Evolutionary conservation across 2,113 vertebrate genomes (phyloP), one percentile per base, ranked within the genome.

Genomic region (Lampris incognitus): DNA sequence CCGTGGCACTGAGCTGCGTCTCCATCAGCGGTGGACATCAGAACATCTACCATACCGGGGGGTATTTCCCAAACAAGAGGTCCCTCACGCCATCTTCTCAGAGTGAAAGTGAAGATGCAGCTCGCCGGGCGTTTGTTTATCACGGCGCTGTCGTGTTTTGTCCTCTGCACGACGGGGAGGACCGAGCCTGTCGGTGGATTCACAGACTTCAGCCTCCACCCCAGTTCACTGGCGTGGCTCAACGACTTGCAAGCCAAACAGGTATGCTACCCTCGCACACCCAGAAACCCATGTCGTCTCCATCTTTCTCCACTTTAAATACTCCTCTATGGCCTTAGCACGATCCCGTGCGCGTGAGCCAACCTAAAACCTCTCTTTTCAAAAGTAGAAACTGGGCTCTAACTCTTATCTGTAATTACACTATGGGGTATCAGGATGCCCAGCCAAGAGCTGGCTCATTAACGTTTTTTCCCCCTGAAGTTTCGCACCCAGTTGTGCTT

Each of bases 131-230:
- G 71, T 3, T 5, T 82, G 42, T 85, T 79, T 13, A 13, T 84
- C 41, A 44, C 83, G 59, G 70, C 61, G 40, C 46, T 91, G 54
- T 49, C 84, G 52, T 87, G 66, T 62, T 74, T 86, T 49, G 40
- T 69, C 4, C 55, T 62, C 37, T 73, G 58, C 67, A 48, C 37
- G 10, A 75, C 41, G 0, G 63, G 70, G 57, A 76, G 46, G 6
- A 49, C 38, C 40, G 62, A 63, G 9, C 50, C 24, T 5, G 64
- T 59, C 36, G 51, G 46, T 2, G 7, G 2, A 37, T 56, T 62
- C 8, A 39, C 65, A 63, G 74, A 74, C 24, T 39, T 74, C n/a
- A 78, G 71, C 13, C 71, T 79, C 66, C 72, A 60, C 46, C 55
- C 61, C 69, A 69, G 85, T 8, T 11, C 46, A 0, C 3, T 65